phyloP scores from a whole-genome alignment of 2,888 invertebrate genomes.

The Meiosimyza decipiens region DNA sequence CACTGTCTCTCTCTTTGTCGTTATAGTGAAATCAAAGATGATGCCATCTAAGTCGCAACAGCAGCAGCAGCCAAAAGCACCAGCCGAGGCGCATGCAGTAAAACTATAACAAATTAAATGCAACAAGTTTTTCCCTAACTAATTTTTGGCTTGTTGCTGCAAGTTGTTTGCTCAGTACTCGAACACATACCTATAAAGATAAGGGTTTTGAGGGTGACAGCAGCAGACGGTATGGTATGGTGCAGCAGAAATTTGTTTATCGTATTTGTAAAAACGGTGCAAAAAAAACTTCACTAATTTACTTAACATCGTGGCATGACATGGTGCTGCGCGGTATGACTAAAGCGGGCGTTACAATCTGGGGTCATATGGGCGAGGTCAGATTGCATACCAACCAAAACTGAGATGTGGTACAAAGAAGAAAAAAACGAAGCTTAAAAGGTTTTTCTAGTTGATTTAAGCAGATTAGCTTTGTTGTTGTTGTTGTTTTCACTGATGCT shows the following conservation, averaged over 20 bases:
- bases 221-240: no score
- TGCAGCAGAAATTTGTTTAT: no score
- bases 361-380: slow-evolving; percentile 56
- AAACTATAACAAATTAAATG: slow-evolving; percentile 31
- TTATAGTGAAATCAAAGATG: neutral
- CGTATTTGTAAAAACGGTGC: neutral
- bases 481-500: slow-evolving; percentile 5
- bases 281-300: slow-evolving; percentile 29
- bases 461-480: slow-evolving; percentile 10
- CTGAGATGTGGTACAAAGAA: neutral
- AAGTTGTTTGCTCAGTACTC: neutral
- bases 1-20: no score
- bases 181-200: no score
- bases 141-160: slow-evolving; percentile 31
- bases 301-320: slow-evolving; percentile 26
- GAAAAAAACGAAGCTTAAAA: slow-evolving; percentile 23
- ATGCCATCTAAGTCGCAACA: slow-evolving; percentile 6
- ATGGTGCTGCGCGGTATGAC: slow-evolving; percentile 23
- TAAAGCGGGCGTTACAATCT: slow-evolving; percentile 58
- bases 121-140: slow-evolving; percentile 34
- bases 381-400: slow-evolving; percentile 48
- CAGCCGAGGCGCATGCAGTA: slow-evolving; percentile 7
- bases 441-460: slow-evolving; percentile 31
- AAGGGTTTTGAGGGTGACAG: no score
- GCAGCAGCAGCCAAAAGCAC: neutral